Percentiles rank a stretch among this genome's conserved stretches.
phyloP scores from a whole-genome alignment of 2,113 vertebrate genomes.

The Cnemophilus loriae region DNA sequence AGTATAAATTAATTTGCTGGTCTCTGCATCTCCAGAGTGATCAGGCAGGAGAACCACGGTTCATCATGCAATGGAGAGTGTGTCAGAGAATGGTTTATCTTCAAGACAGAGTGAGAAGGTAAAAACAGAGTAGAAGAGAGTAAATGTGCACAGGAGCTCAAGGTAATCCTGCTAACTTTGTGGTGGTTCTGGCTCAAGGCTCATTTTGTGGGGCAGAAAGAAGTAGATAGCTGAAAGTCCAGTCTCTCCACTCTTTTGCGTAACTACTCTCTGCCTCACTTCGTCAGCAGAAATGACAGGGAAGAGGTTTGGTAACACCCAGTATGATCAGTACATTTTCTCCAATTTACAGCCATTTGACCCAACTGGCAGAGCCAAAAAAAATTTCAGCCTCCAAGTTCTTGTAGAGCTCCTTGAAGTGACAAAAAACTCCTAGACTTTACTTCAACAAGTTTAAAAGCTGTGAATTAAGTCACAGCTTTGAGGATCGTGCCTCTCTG shows the following conservation, averaged over 20 bases:
- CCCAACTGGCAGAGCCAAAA: neutral
- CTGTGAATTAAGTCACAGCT: neutral
- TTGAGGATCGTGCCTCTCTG: neutral
- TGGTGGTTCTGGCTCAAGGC: neutral
- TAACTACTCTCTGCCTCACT: neutral
- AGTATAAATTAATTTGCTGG: neutral
- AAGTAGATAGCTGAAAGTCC: neutral
- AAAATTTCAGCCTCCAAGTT: neutral
- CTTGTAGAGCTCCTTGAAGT: neutral
- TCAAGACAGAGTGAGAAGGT: neutral
- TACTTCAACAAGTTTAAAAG: neutral
- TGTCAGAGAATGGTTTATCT: accelerated
- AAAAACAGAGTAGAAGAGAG: neutral
- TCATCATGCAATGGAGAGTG: neutral
- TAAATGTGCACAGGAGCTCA: accelerated
- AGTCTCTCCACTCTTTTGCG: neutral
- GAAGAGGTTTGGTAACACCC: neutral
- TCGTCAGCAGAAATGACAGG: neutral
- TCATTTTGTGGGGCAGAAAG: neutral
- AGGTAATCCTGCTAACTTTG: neutral
- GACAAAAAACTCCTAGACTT: neutral
- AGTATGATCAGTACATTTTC: accelerated
- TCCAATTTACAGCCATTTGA: neutral
- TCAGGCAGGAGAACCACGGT: neutral
- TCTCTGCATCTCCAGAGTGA: neutral